Percentiles rank a stretch among this genome's conserved stretches.
These are phyloP conservation scores for Cryptotermes secundus DNA, from an alignment of 1,140 invertebrate genomes.

Conservation along the genomic window DNA sequence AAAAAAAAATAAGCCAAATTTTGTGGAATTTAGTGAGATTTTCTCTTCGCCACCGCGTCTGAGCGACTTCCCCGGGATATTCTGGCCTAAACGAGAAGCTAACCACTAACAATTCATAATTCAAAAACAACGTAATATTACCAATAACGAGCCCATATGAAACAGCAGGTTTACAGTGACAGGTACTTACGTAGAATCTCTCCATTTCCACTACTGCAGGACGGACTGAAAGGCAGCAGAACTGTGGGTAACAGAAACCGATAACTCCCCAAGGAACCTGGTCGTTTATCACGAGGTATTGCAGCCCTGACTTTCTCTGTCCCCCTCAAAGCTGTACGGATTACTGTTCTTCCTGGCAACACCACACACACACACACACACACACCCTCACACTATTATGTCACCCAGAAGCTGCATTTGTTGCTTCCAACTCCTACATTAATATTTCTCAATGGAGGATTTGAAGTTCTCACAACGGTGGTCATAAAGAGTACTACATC, in stretches of 20 bases:
- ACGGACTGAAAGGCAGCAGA: not conserved
- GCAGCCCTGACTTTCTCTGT: not conserved
- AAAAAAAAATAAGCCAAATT: too few relatives aligned
- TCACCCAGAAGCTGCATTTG: not conserved
- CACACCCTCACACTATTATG: not conserved
- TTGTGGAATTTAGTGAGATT: too few relatives aligned
- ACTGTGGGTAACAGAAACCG: not conserved
- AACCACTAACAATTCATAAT: not conserved
- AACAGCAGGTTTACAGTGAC: not conserved
- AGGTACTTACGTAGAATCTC: not conserved
- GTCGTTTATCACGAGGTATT: not conserved
- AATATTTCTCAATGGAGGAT: not conserved
- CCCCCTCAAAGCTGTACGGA: not conserved
- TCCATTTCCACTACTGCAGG: not conserved
- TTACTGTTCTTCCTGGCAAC: not conserved
- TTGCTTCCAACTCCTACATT: not conserved
- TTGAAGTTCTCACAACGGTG: not conserved
- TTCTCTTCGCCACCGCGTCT: too few relatives aligned
- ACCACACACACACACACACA: not conserved
- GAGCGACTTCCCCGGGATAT: too few relatives aligned
- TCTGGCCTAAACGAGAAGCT: not conserved
- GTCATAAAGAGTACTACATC: too few relatives aligned
- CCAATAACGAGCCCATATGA: not conserved
- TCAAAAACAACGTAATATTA: not conserved
- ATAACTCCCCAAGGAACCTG: constrained; percentile 1